Conservation (phyloP, 2,113 vertebrate species). For the Tragulus kanchil region DNA sequence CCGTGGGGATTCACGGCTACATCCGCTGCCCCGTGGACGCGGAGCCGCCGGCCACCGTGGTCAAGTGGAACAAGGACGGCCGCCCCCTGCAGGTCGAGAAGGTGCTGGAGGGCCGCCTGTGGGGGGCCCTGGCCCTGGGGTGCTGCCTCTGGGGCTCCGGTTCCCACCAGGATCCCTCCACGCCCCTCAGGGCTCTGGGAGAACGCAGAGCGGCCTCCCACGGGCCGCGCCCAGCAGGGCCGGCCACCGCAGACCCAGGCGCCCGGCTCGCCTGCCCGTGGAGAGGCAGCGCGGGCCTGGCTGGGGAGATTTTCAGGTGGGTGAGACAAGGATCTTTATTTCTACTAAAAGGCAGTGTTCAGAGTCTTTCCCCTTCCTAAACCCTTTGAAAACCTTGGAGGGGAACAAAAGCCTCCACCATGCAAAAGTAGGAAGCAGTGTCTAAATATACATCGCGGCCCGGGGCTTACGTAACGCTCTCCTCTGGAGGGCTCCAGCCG, state of each 20-base stretch:
- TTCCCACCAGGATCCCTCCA: not conserved
- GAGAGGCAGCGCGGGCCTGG: not conserved
- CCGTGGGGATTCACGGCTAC: slow-evolving; percentile 97
- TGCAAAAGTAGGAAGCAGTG: slow-evolving; percentile 75
- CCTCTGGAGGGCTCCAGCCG: slow-evolving; percentile 68
- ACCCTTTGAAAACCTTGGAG: slow-evolving; percentile 77
- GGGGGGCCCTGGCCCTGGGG: not conserved
- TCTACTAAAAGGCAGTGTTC: slow-evolving; percentile 70
- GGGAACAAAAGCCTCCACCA: slow-evolving; percentile 25
- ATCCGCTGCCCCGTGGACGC: slow-evolving; percentile 99
- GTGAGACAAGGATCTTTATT: slow-evolving; percentile 79
- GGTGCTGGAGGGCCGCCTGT: slow-evolving; percentile 84
- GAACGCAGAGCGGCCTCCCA: not conserved
- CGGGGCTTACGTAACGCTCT: slow-evolving; percentile 80
- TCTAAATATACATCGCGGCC: slow-evolving; percentile 79
- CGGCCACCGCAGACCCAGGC: not conserved
- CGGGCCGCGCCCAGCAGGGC: not conserved
- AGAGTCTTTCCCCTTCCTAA: slow-evolving; percentile 84
- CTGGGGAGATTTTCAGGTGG: slow-evolving; percentile 70
- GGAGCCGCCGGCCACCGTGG: slow-evolving; percentile 95
- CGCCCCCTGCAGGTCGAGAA: slow-evolving; percentile 97
- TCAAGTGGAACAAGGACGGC: slow-evolving; percentile 99
- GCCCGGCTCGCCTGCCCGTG: not conserved
- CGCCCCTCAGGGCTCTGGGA: not conserved
- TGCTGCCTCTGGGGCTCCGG: not conserved